These are phyloP conservation scores for Leptodactylus fuscus DNA, from an alignment of 2,113 vertebrate species.

Conservation along the genomic window DNA sequence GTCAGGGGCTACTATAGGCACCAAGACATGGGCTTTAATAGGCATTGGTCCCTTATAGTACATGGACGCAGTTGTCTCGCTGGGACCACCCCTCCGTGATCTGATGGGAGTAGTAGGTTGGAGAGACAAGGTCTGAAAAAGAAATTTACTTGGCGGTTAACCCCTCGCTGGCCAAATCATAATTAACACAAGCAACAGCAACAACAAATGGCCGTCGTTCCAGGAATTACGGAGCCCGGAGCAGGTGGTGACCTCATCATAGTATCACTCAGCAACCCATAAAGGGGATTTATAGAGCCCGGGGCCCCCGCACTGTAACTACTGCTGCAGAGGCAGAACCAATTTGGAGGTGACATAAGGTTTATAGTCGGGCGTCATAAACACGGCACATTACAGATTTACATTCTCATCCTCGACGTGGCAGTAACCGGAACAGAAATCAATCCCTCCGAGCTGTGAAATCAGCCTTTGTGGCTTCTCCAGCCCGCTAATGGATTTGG, in stretches of 20 bases:
- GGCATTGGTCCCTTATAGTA: too few species aligned
- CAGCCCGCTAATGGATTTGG: background rate
- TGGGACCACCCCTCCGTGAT: too few species aligned
- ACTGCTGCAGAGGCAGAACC: background rate
- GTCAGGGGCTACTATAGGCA: too few species aligned
- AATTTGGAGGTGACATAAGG: conserved; percentile 11
- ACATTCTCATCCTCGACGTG: conserved; percentile 12
- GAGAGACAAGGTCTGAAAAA: too few species aligned
- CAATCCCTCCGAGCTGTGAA: background rate
- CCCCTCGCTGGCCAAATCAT: background rate
- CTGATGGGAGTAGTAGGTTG: too few species aligned
- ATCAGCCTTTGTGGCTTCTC: background rate
- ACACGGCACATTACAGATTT: conserved; percentile 6
- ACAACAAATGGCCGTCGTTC: background rate
- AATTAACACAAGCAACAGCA: background rate
- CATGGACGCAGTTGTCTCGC: too few species aligned
- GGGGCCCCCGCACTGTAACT: background rate
- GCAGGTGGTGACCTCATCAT: conserved; percentile 10
- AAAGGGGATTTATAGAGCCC: conserved; percentile 4
- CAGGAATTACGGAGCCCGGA: background rate
- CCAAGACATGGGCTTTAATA: too few species aligned
- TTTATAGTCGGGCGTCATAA: conserved; percentile 31
- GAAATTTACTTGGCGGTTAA: background rate
- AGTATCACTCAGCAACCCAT: background rate
- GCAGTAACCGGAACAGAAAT: background rate